These are phyloP conservation scores for Geotrupes spiniger DNA, from an alignment of 2,888 invertebrate genomes.

Conservation along the genomic window DNA sequence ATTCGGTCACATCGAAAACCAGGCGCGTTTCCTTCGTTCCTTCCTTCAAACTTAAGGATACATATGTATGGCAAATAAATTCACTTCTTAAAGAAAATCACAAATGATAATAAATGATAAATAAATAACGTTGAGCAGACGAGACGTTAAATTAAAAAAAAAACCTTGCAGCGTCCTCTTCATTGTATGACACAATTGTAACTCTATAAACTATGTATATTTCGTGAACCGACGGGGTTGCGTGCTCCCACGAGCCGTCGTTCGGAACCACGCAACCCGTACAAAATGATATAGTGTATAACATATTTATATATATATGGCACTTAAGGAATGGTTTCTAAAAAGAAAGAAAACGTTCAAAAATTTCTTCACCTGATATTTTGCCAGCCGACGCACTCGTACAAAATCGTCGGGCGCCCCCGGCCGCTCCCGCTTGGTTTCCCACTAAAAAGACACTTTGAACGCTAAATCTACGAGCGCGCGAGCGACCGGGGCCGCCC, in stretches of 20 bases:
- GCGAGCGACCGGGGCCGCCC: background rate
- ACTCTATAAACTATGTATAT: constrained; percentile 7
- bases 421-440: too few species aligned
- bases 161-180: constrained; percentile 8
- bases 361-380: constrained; percentile 15
- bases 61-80: constrained; percentile 45
- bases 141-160: constrained; percentile 34
- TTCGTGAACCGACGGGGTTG: background rate
- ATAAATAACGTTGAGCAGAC: constrained; percentile 29
- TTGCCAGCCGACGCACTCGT: constrained; percentile 2
- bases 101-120: constrained; percentile 28
- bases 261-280: background rate
- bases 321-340: constrained; percentile 36
- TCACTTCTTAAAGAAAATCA: constrained; percentile 38
- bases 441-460: background rate
- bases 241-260: background rate
- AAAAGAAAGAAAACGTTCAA: constrained; percentile 9
- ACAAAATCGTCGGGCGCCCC: constrained; percentile 1
- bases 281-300: constrained; percentile 2
- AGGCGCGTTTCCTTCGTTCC: too few species aligned
- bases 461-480: background rate
- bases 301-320: constrained; percentile 27
- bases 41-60: constrained; percentile 31
- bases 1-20: too few species aligned
- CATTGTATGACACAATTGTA: constrained; percentile 15